phyloP scores from a whole-genome alignment of 1,140 invertebrate genomes.

The Tyrophagus putrescentiae region DNA sequence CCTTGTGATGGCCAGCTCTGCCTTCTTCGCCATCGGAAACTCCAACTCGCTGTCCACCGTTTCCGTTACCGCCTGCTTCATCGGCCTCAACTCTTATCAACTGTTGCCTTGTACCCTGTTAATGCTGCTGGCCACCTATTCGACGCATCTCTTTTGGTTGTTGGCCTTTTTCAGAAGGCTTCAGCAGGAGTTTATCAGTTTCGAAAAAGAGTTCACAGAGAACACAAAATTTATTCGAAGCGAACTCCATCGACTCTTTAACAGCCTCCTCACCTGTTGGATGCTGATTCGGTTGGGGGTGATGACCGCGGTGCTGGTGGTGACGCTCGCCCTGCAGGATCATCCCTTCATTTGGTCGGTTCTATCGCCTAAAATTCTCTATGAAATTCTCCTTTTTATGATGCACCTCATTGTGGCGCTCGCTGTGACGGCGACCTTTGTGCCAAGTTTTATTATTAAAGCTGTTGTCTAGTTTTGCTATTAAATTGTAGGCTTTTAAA shows the following conservation, averaged over 20 bases:
- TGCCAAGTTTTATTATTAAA: too few species aligned
- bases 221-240: background rate
- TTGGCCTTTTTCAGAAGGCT: constrained; percentile 25
- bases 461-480: too few species aligned
- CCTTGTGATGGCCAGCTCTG: background rate
- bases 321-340: constrained; percentile 52
- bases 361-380: constrained; percentile 74
- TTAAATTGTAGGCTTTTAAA: too few species aligned
- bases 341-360: constrained; percentile 83
- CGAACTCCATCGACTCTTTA: background rate
- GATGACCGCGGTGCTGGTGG: constrained; percentile 45
- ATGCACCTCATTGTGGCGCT: too few species aligned
- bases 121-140: constrained; percentile 44
- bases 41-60: constrained; percentile 80
- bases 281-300: constrained; percentile 36
- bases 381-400: too few species aligned
- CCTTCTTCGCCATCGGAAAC: constrained; percentile 44
- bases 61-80: constrained; percentile 71
- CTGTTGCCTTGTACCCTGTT: constrained; percentile 46
- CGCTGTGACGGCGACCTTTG: too few species aligned
- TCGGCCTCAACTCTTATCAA: constrained; percentile 60
- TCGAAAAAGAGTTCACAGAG: too few species aligned
- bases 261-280: background rate
- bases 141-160: constrained; percentile 33
- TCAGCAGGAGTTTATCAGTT: constrained; percentile 15